Conservation (phyloP, 2,113 vertebrate species). For the Lepisosteus osseus region DNA sequence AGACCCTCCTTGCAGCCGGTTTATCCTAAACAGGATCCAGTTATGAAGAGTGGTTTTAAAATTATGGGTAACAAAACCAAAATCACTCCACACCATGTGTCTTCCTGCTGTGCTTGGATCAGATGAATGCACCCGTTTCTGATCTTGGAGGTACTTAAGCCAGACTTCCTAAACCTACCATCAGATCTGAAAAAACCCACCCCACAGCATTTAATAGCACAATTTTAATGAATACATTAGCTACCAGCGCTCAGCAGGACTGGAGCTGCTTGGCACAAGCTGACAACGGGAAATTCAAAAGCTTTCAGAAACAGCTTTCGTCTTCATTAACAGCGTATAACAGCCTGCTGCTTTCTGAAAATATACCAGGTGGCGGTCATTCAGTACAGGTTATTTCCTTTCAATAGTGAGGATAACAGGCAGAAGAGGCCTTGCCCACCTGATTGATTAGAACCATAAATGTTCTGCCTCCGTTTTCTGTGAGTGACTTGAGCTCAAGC, state of each 20-base stretch:
- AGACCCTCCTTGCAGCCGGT: too few relatives aligned
- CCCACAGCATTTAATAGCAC: not conserved
- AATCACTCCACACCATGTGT: not conserved
- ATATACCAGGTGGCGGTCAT: not conserved
- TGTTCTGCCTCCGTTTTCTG: too few relatives aligned
- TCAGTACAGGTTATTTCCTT: not conserved
- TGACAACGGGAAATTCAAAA: not conserved
- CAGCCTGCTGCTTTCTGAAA: not conserved
- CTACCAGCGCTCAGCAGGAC: constrained; percentile 1
- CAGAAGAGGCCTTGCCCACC: too few relatives aligned
- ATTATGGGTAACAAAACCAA: not conserved
- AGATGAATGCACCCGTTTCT: not conserved
- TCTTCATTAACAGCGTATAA: constrained; percentile 19
- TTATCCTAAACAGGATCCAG: too few relatives aligned
- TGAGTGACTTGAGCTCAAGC: too few relatives aligned
- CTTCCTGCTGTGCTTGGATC: not conserved
- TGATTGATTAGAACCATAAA: too few relatives aligned
- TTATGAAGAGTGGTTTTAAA: too few relatives aligned
- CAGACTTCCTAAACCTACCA: not conserved
- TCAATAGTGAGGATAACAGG: too few relatives aligned
- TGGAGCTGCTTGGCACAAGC: not conserved
- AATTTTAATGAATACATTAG: constrained; percentile 11
- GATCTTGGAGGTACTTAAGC: not conserved
- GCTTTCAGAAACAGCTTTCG: constrained; percentile 9
- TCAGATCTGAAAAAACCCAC: not conserved